Evolutionary conservation across 2,113 vertebrate species (phyloP).

Genomic region (Mola mola): DNA sequence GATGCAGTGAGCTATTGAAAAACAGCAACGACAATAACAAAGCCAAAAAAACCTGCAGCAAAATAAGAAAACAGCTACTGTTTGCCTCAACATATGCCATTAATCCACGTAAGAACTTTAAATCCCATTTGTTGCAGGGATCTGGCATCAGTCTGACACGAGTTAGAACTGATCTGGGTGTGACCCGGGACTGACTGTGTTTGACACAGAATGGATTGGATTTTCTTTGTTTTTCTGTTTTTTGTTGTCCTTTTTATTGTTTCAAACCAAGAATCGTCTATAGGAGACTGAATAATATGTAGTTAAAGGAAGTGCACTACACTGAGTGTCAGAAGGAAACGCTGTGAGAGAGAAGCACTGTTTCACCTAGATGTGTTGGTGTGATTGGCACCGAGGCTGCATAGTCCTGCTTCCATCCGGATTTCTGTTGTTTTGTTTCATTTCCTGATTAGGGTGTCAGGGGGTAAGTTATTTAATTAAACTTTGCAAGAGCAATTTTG

Average conservation of each 20-base stretch:
- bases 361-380: slow-evolving; percentile 58
- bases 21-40: slow-evolving; percentile 55
- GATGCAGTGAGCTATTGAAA: slow-evolving; percentile 52
- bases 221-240: too few species aligned
- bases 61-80: slow-evolving; percentile 58
- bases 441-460: slow-evolving; percentile 12
- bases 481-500: slow-evolving; percentile 62
- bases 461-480: slow-evolving; percentile 77
- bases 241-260: slow-evolving; percentile 16
- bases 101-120: slow-evolving; percentile 53
- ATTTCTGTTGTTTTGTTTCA: slow-evolving; percentile 29
- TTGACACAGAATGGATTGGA: slow-evolving; percentile 27
- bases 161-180: slow-evolving; percentile 48
- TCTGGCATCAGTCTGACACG: slow-evolving; percentile 51
- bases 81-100: slow-evolving; percentile 60
- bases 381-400: slow-evolving; percentile 48
- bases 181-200: slow-evolving; percentile 44
- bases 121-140: slow-evolving; percentile 27
- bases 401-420: slow-evolving; percentile 62
- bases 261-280: slow-evolving; percentile 9
- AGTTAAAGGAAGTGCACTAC: slow-evolving; percentile 59
- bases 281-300: slow-evolving; percentile 34
- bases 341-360: slow-evolving; percentile 46
- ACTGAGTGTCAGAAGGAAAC: slow-evolving; percentile 38
- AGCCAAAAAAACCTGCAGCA: slow-evolving; percentile 62